These are phyloP conservation scores for Cremastinae sp. DNA, from an alignment of 2,888 invertebrate species.

Conservation along the genomic window DNA sequence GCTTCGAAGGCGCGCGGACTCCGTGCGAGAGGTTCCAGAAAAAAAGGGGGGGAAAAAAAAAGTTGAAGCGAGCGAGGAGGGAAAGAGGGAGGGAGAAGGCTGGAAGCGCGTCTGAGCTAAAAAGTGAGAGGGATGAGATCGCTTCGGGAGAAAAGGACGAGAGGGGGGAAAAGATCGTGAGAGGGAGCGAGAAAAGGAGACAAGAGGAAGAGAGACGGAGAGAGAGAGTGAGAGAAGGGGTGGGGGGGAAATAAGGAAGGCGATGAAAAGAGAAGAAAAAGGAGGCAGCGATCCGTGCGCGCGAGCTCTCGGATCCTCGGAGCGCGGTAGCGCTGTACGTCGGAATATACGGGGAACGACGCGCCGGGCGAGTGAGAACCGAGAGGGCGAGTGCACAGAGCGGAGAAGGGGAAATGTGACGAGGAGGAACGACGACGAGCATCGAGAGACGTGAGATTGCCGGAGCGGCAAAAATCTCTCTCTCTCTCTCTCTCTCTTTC, in stretches of 20 bases:
- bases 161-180: slow-evolving; percentile 3
- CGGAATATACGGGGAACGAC: too few relatives aligned
- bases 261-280: slow-evolving; percentile 35
- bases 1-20: slow-evolving; percentile 43
- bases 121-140: slow-evolving; percentile 38
- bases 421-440: slow-evolving; percentile 47
- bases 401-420: slow-evolving; percentile 26
- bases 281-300: slow-evolving; percentile 23
- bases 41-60: slow-evolving; percentile 27
- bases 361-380: slow-evolving; percentile 40
- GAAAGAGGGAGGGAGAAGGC: slow-evolving; percentile 52
- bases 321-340: slow-evolving; percentile 37
- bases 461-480: slow-evolving; percentile 56
- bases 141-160: slow-evolving; percentile 25
- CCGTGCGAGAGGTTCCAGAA: slow-evolving; percentile 33
- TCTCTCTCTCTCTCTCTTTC: slow-evolving; percentile 13
- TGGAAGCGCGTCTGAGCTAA: slow-evolving; percentile 46
- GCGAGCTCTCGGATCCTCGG: slow-evolving; percentile 13
- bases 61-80: slow-evolving; percentile 23
- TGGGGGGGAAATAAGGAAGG: slow-evolving; percentile 16
- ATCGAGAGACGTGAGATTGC: slow-evolving; percentile 56
- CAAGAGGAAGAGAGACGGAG: not conserved
- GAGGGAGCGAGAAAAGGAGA: slow-evolving; percentile 29
- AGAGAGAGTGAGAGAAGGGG: not conserved
- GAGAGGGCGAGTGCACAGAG: slow-evolving; percentile 29